These are phyloP conservation scores for Nycticryphes semicollaris DNA, from an alignment of 2,113 vertebrate species.

Conservation along the genomic window DNA sequence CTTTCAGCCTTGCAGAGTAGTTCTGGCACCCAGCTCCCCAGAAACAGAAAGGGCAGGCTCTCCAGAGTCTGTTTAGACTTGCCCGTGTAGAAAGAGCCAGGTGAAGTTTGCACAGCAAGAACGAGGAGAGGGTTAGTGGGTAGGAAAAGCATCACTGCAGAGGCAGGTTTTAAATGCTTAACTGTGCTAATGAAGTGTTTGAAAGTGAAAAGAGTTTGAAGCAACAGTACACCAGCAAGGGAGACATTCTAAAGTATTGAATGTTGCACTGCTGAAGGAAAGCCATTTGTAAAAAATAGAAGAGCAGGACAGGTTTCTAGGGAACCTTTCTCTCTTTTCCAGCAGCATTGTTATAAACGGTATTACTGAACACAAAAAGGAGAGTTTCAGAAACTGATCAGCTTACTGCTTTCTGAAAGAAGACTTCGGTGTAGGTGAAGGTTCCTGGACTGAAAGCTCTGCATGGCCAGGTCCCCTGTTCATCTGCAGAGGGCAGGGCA, in stretches of 20 bases:
- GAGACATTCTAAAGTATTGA: background rate
- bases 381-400: background rate
- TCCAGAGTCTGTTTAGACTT: slow-evolving; percentile 55
- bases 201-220: slow-evolving; percentile 40
- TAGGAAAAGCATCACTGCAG: background rate
- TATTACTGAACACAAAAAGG: background rate
- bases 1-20: background rate
- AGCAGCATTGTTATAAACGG: background rate
- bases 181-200: slow-evolving; percentile 27
- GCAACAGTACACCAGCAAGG: background rate
- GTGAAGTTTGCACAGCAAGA: slow-evolving; percentile 5
- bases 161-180: background rate
- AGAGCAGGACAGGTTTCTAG: background rate
- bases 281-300: background rate
- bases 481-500: background rate
- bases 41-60: slow-evolving; percentile 58
- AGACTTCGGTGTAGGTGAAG: background rate
- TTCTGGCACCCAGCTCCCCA: slow-evolving; percentile 27
- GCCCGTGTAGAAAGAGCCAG: background rate
- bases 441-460: background rate
- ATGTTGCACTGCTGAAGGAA: background rate
- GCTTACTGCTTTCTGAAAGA: background rate
- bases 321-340: background rate
- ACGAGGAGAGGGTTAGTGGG: slow-evolving; percentile 5
- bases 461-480: background rate